Evolutionary conservation across 1,140 invertebrate species (phyloP).

Genomic region (Amyelois transitella): DNA sequence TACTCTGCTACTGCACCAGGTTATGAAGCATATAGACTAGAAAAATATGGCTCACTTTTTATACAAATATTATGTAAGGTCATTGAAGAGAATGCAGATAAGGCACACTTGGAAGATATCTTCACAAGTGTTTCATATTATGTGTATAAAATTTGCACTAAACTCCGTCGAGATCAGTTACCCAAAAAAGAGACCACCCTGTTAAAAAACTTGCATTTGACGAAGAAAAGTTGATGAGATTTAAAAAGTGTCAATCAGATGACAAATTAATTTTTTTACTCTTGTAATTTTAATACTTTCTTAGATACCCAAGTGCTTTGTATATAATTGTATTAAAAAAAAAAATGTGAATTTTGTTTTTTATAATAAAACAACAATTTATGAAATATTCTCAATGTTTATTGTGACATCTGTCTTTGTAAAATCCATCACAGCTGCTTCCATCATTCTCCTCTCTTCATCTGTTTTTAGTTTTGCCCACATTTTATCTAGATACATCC

Average conservation of each 20-base stretch:
- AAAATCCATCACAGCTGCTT: conserved; percentile 74
- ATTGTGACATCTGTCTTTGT: conserved; percentile 55
- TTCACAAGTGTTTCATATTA: conserved; percentile 48
- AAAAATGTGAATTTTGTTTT: neutral
- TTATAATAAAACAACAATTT: conserved; percentile 3
- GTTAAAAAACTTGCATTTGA: conserved; percentile 47
- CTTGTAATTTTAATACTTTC: no score
- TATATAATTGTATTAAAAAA: neutral
- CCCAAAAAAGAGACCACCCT: conserved; percentile 52
- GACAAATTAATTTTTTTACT: no score
- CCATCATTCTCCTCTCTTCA: conserved; percentile 72
- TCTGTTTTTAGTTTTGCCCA: conserved; percentile 76
- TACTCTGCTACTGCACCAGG: conserved; percentile 62
- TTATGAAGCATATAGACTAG: conserved; percentile 53
- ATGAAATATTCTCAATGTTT: conserved; percentile 53
- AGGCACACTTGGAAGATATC: conserved; percentile 51
- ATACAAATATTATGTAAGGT: conserved; percentile 50
- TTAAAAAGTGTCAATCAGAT: no score
- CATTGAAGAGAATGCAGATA: conserved; percentile 27
- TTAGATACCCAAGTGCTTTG: no score
- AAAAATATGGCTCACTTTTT: conserved; percentile 47
- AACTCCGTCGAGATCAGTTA: conserved; percentile 37
- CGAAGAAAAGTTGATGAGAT: neutral
- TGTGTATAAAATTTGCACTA: conserved; percentile 39
- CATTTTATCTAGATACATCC: conserved; percentile 72